phyloP scores from a whole-genome alignment of 2,888 invertebrate species.

The Pyrochroa serraticornis region DNA sequence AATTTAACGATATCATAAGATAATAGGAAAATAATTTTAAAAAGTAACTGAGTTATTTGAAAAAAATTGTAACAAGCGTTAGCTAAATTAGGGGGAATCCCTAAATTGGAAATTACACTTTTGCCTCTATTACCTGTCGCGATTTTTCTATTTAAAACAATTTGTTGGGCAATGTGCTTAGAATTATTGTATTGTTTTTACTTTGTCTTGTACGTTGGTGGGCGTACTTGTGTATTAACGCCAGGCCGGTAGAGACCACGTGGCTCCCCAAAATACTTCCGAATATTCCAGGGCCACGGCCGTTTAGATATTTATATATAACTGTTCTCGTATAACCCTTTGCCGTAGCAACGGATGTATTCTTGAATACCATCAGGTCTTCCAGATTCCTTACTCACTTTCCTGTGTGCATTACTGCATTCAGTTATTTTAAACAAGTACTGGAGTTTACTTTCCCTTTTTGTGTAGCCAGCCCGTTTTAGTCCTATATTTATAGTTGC shows the following conservation, averaged over 20 bases:
- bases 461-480: constrained; percentile 1
- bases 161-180: not conserved
- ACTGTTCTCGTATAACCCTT: constrained; percentile 37
- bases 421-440: no score
- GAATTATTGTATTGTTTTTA: not conserved
- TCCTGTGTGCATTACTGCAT: not conserved
- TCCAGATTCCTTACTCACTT: constrained; percentile 14
- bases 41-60: no score
- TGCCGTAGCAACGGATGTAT: constrained; percentile 34
- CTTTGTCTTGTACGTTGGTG: constrained; percentile 2
- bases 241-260: constrained; percentile 37
- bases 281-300: constrained; percentile 49
- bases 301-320: constrained; percentile 42
- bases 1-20: not conserved
- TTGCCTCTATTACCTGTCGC: no score
- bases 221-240: constrained; percentile 7
- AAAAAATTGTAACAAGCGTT: no score
- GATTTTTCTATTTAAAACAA: no score
- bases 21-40: no score
- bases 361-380: constrained; percentile 18
- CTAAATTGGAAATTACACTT: no score
- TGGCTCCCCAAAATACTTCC: constrained; percentile 46
- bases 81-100: no score
- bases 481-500: constrained; percentile 15
- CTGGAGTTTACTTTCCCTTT: constrained; percentile 8